Base-by-base conservation (phyloP, 2,797 vertebrate genomes). In the Vireo griseus region DNA sequence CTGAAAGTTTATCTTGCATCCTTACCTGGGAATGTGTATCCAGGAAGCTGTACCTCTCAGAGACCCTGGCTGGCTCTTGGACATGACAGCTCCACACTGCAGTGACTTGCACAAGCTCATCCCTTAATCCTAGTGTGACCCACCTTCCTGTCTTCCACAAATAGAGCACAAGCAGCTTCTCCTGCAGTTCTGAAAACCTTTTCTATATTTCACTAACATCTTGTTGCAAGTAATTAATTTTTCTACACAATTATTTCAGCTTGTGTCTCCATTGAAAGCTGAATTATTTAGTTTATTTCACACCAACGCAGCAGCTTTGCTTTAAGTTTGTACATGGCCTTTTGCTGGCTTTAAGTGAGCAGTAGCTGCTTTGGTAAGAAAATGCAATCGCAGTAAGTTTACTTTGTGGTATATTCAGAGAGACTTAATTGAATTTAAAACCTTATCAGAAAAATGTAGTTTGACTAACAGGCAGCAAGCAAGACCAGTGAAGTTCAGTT, bases 111-210 rank as follows among this genome's bases (percentile, higher is more conserved):
- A 71, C 14, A 24, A 67, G 65, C 40, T 93, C 88, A 88, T 90
- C 40, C 40, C 69, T 90, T 93, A 90, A 94, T 81, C 80, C 77
- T 19, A 7, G 29, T 6, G 45, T 86, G 92, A 88, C 69, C 47
- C 73, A 77, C 37, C 76, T 90, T 82, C 50, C 21, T 62, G 13
- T 25, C 25, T 57, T 57, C 45, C 26, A 44, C 69, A 84, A 74
- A 59, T 0, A 71, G 65, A 37, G 25, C n/a, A 55, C 31, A 74
- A 59, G 59, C 37, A 90, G 28, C 76, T 90, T 20, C 18, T 74
- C 11, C 6, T 39, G 28, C 22, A 73, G 47, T 28, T 33, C 54
- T 82, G 81, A 78, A 87, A 89, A 31, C 40, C 35, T 40, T 85
- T 73, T 13, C 31, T 68, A 0, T 62, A 13, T 29, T 62, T 62